Evolutionary conservation across 2,888 invertebrate genomes (phyloP), one percentile per base, ranked within the genome.

Genomic region (Ypsolopha scabrella): DNA sequence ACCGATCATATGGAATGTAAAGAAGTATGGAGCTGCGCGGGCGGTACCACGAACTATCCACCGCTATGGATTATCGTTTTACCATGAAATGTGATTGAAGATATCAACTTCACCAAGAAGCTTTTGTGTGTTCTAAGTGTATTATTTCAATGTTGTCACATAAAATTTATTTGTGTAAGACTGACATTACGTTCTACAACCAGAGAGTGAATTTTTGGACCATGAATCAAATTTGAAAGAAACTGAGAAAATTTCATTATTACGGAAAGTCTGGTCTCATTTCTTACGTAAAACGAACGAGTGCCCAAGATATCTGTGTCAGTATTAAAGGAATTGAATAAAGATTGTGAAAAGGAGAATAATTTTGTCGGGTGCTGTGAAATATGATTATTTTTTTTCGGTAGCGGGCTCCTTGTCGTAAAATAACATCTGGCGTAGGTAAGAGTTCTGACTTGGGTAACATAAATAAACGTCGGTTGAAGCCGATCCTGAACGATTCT

Each of bases 1-100:
- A 74, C 85, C 72, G 86, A 90, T 81, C 91, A 87, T 95, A 95
- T 95, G 95, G 95, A 96, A 96, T 95, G 95, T 95, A 95, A 95
- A 95, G 96, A 96, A 96, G 95, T 95, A 94, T 94, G 94, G 94
- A 93, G 93, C 92, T 88, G 85, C 87, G 85, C 82, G 76, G 86
- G 85, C 80, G 78, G 75, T 69, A 64, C 80, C 65, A 60, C 80
- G 63, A 60, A 58, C 65, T 4, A 24, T 24, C 24, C 24, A 65
- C 61, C 64, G 70, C 72, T 60, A 66, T 62, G 60, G 60, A 64
- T 65, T 65, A 62, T 46, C 60, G 57, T 43, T 43, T 43, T 24
- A 43, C 43, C 13, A 43, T 8, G n/a, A 8, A 38, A 24, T 70
- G 72, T 70, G 65, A 65, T 59, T 58, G 53, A 62, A 65, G 60